phyloP scores from a whole-genome alignment of 2,113 vertebrate species.

The Thoracochromis brauschi region DNA sequence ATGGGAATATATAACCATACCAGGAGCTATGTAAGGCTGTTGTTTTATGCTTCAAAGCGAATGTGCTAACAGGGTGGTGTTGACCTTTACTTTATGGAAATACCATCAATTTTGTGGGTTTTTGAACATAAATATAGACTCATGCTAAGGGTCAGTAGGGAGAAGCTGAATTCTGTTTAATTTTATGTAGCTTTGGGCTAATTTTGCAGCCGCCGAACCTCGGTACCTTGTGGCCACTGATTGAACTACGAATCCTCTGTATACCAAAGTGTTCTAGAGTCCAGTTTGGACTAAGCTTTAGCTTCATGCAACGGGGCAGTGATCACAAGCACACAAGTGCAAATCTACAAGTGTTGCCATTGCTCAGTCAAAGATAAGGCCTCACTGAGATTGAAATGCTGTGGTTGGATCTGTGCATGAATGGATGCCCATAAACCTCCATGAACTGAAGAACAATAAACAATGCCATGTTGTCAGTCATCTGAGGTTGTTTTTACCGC shows the following conservation, averaged over 20 bases:
- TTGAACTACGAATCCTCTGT: neutral
- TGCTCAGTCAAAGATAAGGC: neutral
- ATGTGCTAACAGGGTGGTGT: neutral
- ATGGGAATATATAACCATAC: neutral
- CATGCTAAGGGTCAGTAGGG: neutral
- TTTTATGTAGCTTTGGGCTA: neutral
- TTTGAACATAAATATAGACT: neutral
- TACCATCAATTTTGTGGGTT: neutral
- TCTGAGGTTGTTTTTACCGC: neutral
- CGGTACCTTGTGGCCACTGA: accelerated
- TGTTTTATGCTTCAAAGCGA: neutral
- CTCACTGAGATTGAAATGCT: neutral
- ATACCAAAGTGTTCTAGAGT: neutral
- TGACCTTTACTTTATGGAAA: neutral
- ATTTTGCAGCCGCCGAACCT: accelerated
- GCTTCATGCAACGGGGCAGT: neutral
- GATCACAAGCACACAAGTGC: neutral
- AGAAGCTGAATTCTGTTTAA: neutral
- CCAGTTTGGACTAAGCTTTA: neutral
- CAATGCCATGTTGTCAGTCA: neutral
- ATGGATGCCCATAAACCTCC: neutral
- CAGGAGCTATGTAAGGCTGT: neutral
- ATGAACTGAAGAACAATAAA: neutral
- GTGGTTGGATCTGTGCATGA: neutral
- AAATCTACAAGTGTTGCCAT: neutral